These are phyloP conservation scores for Plecturocebus donacophilus DNA, from an alignment of 2,113 vertebrate species.

Conservation along the genomic window DNA sequence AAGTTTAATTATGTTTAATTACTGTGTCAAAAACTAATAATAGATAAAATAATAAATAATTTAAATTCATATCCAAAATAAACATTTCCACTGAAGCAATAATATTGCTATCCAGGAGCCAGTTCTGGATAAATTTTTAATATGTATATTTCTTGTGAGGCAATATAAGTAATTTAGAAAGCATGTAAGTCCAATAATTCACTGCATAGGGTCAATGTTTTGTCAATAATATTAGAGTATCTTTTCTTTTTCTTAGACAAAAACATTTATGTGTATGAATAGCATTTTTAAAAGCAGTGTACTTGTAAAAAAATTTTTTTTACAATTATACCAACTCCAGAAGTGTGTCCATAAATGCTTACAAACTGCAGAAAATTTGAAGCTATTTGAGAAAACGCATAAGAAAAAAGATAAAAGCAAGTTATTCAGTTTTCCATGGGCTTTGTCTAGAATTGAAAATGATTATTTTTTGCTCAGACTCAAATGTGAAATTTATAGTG, in stretches of 20 bases:
- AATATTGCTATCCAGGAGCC: not conserved
- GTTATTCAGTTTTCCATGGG: slow-evolving; percentile 69
- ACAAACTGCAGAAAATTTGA: slow-evolving; percentile 50
- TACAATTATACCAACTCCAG: slow-evolving; percentile 38
- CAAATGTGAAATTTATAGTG: not conserved
- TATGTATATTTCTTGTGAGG: not conserved
- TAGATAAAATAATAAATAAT: not conserved
- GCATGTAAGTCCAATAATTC: not conserved
- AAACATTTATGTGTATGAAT: not conserved
- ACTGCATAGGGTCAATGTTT: not conserved
- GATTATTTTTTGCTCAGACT: slow-evolving; percentile 61
- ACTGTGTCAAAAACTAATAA: not conserved
- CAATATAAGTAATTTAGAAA: not conserved
- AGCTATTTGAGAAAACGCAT: slow-evolving; percentile 69
- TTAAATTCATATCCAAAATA: not conserved
- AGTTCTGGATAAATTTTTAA: not conserved
- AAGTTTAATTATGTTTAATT: not conserved
- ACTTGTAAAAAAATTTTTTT: slow-evolving; percentile 40
- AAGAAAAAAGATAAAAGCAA: slow-evolving; percentile 76
- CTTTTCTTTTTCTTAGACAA: not conserved
- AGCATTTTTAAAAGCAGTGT: not conserved
- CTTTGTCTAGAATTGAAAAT: slow-evolving; percentile 7
- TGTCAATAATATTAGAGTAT: not conserved
- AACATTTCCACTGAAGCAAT: not conserved
- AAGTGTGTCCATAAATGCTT: slow-evolving; percentile 49